A percentile compares a stretch with the other conserved stretches of the same genome.
phyloP scores from a whole-genome alignment of 2,797 vertebrate genomes.

The Dromococcyx pavoninus region DNA sequence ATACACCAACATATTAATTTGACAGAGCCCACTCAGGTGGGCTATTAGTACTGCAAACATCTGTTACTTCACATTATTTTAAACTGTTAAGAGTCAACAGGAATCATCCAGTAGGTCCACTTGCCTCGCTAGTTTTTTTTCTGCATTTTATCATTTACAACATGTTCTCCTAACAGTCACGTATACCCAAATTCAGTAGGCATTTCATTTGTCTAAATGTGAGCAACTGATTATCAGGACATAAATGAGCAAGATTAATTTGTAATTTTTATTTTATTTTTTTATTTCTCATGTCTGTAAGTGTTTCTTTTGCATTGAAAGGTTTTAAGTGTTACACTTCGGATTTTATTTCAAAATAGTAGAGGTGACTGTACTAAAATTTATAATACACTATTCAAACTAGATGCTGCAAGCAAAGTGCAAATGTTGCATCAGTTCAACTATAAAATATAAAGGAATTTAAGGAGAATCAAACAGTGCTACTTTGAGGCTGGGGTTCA shows the following conservation, averaged over 20 bases:
- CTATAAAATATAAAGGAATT: not conserved
- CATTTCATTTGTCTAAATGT: not conserved
- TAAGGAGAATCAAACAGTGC: not conserved
- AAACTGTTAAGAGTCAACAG: not conserved
- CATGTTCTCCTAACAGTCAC: not conserved
- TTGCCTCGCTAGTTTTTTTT: not conserved
- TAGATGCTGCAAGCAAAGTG: not conserved
- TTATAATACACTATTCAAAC: not conserved
- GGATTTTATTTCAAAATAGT: not conserved
- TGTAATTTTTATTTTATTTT: not conserved
- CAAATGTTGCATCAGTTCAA: not conserved
- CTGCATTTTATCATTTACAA: not conserved
- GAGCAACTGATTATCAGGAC: not conserved
- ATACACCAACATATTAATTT: not conserved
- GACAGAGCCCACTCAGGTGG: not conserved
- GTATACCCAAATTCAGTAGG: not conserved
- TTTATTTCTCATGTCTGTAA: not conserved
- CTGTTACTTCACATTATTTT: not conserved
- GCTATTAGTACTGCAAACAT: not conserved
- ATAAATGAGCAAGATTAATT: not conserved
- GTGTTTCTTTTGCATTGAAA: not conserved
- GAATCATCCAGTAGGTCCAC: not conserved
- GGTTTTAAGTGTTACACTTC: not conserved
- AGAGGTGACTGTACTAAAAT: not conserved
- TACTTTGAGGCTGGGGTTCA: not conserved